phyloP scores from a whole-genome alignment of 92 coral and sea anemone species.

The Epizoanthus illoricatus region DNA sequence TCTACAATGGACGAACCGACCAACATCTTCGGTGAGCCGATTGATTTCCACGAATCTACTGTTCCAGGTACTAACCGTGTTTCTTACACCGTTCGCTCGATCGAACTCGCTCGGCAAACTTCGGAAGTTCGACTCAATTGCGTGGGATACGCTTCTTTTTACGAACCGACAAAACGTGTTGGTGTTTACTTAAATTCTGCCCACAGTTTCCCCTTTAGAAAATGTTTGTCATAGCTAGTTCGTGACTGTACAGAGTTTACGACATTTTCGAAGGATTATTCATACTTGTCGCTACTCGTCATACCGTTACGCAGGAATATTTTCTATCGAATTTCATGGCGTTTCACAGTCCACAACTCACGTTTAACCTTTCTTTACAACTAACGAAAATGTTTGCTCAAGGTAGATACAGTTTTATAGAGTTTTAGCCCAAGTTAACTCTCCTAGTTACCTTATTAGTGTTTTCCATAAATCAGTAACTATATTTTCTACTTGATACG shows the following conservation, averaged over 20 bases:
- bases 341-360: conserved; percentile 21
- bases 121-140: conserved; percentile 55
- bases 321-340: not conserved
- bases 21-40: conserved; percentile 97
- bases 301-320: not conserved
- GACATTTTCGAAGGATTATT: conserved; percentile 28
- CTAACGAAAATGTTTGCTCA: conserved; percentile 20
- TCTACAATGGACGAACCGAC: conserved; percentile 90
- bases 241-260: conserved; percentile 2
- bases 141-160: conserved; percentile 55
- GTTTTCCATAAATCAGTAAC: not conserved
- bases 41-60: conserved; percentile 90
- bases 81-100: conserved; percentile 40
- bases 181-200: conserved; percentile 40
- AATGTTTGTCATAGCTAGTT: conserved; percentile 28
- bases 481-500: not conserved
- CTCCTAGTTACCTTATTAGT: not conserved
- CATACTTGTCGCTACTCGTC: conserved; percentile 6
- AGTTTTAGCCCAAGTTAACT: not conserved
- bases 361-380: conserved; percentile 26
- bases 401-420: not conserved
- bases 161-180: conserved; percentile 28
- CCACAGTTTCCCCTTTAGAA: conserved; percentile 39
- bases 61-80: conserved; percentile 86
- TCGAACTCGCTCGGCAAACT: conserved; percentile 53